Conservation (phyloP, 2,888 invertebrate genomes). For the Polylopha cassiicola region DNA sequence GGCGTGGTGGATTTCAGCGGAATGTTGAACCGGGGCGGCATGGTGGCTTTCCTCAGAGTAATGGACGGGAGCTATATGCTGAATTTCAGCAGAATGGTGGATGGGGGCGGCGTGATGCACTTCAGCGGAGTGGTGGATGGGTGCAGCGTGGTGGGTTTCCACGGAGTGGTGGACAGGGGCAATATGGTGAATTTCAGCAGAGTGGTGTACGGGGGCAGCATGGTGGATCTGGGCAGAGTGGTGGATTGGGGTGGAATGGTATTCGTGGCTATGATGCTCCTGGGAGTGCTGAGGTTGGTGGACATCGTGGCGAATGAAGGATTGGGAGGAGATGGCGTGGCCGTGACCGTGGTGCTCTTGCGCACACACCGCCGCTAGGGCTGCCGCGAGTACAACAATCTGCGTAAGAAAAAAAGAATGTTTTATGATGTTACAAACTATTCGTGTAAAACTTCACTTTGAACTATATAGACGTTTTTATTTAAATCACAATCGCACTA, state of each 20-base stretch:
- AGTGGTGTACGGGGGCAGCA: conserved; percentile 16
- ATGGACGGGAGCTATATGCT: conserved; percentile 28
- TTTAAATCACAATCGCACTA: conserved; percentile 1
- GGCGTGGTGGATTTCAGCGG: not conserved
- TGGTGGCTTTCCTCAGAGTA: no score
- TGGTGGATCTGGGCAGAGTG: conserved; percentile 19
- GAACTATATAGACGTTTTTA: no score
- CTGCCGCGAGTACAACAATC: conserved; percentile 25
- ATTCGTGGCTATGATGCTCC: not conserved
- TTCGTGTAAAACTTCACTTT: not conserved
- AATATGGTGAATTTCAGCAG: conserved; percentile 27
- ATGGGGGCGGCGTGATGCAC: conserved; percentile 11
- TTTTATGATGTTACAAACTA: not conserved
- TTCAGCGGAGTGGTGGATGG: conserved; percentile 16
- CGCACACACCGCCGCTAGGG: conserved; percentile 32
- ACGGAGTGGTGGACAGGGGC: conserved; percentile 23
- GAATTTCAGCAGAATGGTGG: conserved; percentile 23
- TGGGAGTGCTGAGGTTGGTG: conserved; percentile 16
- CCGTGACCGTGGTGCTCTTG: conserved; percentile 34
- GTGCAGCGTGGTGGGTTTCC: conserved; percentile 16
- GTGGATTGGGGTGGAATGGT: conserved; percentile 3
- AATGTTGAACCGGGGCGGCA: not conserved
- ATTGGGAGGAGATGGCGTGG: conserved; percentile 39
- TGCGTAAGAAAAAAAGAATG: conserved; percentile 8
- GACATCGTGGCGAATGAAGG: conserved; percentile 33